A percentile compares a stretch with the other conserved stretches of the same genome.
Evolutionary conservation across 2,888 invertebrate genomes (phyloP).

Genomic region (Plusia festucae): DNA sequence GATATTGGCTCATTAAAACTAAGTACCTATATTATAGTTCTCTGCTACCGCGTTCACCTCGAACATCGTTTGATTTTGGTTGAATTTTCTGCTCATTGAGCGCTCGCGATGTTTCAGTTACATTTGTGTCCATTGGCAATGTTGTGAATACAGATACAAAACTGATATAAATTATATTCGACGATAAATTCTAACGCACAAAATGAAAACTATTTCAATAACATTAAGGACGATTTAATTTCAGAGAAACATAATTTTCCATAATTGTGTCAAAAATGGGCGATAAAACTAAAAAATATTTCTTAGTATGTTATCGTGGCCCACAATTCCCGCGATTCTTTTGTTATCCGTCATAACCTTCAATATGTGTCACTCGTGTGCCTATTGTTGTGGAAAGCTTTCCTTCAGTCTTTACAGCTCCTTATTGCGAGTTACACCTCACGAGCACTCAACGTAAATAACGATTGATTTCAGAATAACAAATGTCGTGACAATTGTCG

Average conservation of each 20-base stretch:
- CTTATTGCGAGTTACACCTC: constrained; percentile 2
- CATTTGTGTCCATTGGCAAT: not conserved
- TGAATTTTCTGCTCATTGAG: constrained; percentile 1
- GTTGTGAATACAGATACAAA: not conserved
- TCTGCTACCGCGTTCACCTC: not conserved
- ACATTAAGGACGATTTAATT: not conserved
- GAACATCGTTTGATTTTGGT: not conserved
- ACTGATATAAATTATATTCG: not conserved
- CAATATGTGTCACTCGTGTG: not conserved
- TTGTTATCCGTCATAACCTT: not conserved
- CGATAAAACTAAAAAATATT: not conserved
- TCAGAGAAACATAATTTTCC: not conserved
- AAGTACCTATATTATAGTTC: not conserved
- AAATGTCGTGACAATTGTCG: not conserved
- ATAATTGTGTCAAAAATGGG: not conserved
- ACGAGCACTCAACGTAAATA: constrained; percentile 1
- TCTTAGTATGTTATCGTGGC: not conserved
- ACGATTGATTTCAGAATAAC: not conserved
- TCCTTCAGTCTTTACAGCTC: not conserved
- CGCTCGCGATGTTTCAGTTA: not conserved
- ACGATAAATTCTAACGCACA: not conserved
- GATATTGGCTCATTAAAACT: not conserved
- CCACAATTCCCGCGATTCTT: not conserved
- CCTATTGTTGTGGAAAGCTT: constrained; percentile 2
- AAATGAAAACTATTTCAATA: not conserved